Evolutionary conservation across 2,113 vertebrate species (phyloP).

Genomic region (Pachycephala philippinensis): DNA sequence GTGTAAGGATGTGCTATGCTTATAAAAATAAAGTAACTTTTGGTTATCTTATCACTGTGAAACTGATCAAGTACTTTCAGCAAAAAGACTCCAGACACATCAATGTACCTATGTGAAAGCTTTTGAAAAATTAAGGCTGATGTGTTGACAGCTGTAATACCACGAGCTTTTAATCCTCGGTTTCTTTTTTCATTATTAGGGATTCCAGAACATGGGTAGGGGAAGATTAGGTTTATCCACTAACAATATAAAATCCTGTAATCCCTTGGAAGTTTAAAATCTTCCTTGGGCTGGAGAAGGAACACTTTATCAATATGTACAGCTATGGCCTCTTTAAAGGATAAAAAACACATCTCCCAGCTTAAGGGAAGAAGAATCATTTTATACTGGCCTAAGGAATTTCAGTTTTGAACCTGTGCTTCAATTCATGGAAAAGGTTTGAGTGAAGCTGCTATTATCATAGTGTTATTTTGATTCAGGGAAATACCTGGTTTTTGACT

Average conservation of each 20-base stretch:
- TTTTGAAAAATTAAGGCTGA: constrained; percentile 60
- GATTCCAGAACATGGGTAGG: constrained; percentile 44
- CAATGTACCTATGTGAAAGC: constrained; percentile 31
- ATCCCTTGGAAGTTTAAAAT: constrained; percentile 65
- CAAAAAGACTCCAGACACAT: neutral
- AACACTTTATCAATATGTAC: constrained; percentile 54
- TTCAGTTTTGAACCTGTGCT: neutral
- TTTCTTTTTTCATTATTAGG: constrained; percentile 58
- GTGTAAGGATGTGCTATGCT: neutral
- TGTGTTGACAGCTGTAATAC: constrained; percentile 56
- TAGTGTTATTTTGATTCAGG: neutral
- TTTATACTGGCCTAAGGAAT: neutral
- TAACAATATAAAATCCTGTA: constrained; percentile 66
- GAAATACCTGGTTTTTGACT: fast-evolving
- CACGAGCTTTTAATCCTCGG: constrained; percentile 55
- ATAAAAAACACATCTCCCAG: constrained; percentile 24
- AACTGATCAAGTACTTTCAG: constrained; percentile 35
- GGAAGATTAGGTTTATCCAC: constrained; percentile 64
- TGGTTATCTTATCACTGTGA: constrained; percentile 23
- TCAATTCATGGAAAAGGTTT: neutral
- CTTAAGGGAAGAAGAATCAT: neutral
- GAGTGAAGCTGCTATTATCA: neutral
- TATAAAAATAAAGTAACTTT: constrained; percentile 13
- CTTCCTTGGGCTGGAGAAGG: constrained; percentile 43
- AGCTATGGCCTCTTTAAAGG: constrained; percentile 40